These are phyloP conservation scores for Hirtodrosophila confusa DNA, from an alignment of 2,888 invertebrate species.

Conservation along the genomic window DNA sequence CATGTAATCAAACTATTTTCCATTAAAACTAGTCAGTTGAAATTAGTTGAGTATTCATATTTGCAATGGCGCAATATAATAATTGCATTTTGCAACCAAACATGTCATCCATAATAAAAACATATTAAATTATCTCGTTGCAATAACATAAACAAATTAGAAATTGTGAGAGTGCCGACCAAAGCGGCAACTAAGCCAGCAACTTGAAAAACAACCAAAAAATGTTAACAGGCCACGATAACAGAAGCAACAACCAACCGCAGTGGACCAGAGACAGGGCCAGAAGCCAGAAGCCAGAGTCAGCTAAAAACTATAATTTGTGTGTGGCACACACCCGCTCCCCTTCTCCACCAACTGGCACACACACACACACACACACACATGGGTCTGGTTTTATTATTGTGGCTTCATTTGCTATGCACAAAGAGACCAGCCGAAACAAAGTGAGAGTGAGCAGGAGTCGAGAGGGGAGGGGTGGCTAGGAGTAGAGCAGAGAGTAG, in stretches of 20 bases:
- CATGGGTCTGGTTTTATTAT: constrained; percentile 65
- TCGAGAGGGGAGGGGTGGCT: constrained; percentile 1
- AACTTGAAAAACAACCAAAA: constrained; percentile 21
- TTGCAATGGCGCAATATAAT: constrained; percentile 9
- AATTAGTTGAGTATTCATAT: too few species aligned
- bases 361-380: constrained; percentile 11
- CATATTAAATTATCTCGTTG: constrained; percentile 22
- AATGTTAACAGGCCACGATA: constrained; percentile 45
- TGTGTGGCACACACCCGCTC: constrained; percentile 37
- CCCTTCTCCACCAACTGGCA: constrained; percentile 9
- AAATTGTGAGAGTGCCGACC: constrained; percentile 41
- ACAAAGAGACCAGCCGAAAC: constrained; percentile 46
- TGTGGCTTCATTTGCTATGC: constrained; percentile 79
- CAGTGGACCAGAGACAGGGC: constrained; percentile 7
- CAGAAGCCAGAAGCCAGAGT: constrained; percentile 24
- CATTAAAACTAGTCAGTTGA: too few species aligned
- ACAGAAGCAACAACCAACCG: constrained; percentile 24
- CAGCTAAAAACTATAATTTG: constrained; percentile 74
- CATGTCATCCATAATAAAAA: constrained; percentile 28
- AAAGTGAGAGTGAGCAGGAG: constrained; percentile 2
- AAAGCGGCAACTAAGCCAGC: neutral
- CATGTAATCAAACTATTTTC: neutral
- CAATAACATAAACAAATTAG: constrained; percentile 59
- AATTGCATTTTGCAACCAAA: constrained; percentile 35
- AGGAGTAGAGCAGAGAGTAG: constrained; percentile 6